A percentile compares a stretch with the other conserved stretches of the same genome.
These are phyloP conservation scores for Adela reaumurella DNA, from an alignment of 2,888 invertebrate species.

Conservation along the genomic window DNA sequence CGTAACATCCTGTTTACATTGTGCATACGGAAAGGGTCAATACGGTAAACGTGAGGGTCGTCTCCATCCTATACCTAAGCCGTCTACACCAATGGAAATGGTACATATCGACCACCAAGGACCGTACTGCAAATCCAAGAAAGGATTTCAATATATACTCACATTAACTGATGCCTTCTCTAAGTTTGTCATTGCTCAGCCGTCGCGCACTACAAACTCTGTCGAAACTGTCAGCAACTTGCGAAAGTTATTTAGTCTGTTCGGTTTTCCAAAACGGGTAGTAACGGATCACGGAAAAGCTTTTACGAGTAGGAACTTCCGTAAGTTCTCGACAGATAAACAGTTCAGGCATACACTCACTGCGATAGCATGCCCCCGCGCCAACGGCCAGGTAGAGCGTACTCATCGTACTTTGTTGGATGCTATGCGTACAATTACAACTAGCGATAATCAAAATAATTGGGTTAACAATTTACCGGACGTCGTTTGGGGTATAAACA, in stretches of 20 bases:
- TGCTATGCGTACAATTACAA: conserved; percentile 11
- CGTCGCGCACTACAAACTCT: conserved; percentile 3
- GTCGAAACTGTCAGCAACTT: conserved; percentile 11
- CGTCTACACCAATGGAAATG: conserved; percentile 16
- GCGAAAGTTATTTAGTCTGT: conserved; percentile 12
- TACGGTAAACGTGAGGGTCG: conserved; percentile 11
- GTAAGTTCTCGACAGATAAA: neutral
- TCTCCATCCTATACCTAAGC: conserved; percentile 13
- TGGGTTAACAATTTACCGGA: neutral
- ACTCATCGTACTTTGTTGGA: conserved; percentile 13
- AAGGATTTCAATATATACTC: conserved; percentile 11
- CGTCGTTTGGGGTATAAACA: conserved; percentile 11
- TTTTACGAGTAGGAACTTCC: conserved; percentile 8
- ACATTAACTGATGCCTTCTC: conserved; percentile 6
- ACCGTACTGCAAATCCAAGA: conserved; percentile 12
- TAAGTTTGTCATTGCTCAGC: conserved; percentile 1
- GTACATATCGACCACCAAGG: conserved; percentile 18
- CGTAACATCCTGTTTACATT: conserved; percentile 16
- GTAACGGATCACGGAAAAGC: conserved; percentile 2
- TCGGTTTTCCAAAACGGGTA: conserved; percentile 10
- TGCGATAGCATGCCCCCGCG: too few species aligned
- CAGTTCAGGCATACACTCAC: conserved; percentile 3
- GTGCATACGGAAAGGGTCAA: conserved; percentile 18
- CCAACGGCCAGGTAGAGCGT: conserved; percentile 16
- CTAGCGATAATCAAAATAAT: conserved; percentile 11